Evolutionary conservation across 2,888 invertebrate genomes (phyloP).

Genomic region (Thymelicus sylvestris): DNA sequence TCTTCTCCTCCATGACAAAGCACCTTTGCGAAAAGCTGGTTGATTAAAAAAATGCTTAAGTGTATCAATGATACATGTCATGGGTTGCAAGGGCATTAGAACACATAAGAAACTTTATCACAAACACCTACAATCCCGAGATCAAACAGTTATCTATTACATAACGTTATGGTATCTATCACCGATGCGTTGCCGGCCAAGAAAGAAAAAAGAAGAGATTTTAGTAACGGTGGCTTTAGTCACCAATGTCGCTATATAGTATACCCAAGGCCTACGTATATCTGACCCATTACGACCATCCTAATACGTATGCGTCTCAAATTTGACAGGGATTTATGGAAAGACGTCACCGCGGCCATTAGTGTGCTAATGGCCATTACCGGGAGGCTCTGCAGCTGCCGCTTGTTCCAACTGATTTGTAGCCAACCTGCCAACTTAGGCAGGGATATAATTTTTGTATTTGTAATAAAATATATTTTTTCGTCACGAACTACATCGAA

Average conservation of each 20-base stretch:
- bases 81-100: too few species aligned
- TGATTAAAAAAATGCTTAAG: too few species aligned
- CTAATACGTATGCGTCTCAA: slow-evolving; percentile 56
- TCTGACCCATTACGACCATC: slow-evolving; percentile 8
- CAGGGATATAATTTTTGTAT: neutral
- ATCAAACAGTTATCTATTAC: too few species aligned
- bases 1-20: too few species aligned
- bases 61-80: too few species aligned
- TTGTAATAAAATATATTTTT: too few species aligned
- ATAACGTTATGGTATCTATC: too few species aligned
- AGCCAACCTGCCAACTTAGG: neutral
- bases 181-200: too few species aligned
- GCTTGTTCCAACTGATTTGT: slow-evolving; percentile 11
- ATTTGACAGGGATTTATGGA: slow-evolving; percentile 82
- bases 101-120: too few species aligned
- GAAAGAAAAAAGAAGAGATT: neutral
- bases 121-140: too few species aligned
- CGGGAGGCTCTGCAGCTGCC: slow-evolving; percentile 54
- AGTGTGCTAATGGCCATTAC: slow-evolving; percentile 83
- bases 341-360: slow-evolving; percentile 81
- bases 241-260: neutral
- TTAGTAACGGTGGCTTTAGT: neutral
- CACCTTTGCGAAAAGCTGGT: too few species aligned
- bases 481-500: too few species aligned
- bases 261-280: neutral